These are phyloP conservation scores for Arctia plantaginis DNA, from an alignment of 2,888 invertebrate genomes.

Conservation along the genomic window DNA sequence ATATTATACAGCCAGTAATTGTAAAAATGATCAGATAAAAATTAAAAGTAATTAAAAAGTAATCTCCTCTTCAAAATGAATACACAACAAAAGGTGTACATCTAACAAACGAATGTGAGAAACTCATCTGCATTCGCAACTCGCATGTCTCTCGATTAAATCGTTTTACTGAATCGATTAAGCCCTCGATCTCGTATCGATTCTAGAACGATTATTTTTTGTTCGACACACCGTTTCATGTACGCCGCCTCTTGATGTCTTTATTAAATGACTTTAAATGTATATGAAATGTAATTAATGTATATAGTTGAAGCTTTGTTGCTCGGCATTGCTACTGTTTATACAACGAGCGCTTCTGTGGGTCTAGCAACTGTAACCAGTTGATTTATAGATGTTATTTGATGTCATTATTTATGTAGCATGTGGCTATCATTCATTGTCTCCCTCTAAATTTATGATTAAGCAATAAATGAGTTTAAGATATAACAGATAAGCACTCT, in stretches of 20 bases:
- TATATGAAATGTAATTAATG: constrained; percentile 56
- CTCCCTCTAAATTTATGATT: constrained; percentile 1
- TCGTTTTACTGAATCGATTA: constrained; percentile 84
- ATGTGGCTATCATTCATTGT: constrained; percentile 12
- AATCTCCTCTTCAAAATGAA: constrained; percentile 25
- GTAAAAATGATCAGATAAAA: neutral
- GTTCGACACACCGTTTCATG: constrained; percentile 65
- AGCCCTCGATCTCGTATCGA: constrained; percentile 74
- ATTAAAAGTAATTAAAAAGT: constrained; percentile 23
- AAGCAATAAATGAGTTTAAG: neutral
- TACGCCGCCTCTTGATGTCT: constrained; percentile 72
- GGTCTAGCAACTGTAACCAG: constrained; percentile 8
- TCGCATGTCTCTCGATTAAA: constrained; percentile 75
- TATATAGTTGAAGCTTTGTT: constrained; percentile 38
- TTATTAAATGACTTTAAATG: constrained; percentile 68
- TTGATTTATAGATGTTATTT: constrained; percentile 24
- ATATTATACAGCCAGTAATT: neutral
- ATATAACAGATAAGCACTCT: neutral
- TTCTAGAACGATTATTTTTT: constrained; percentile 77
- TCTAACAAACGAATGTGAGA: constrained; percentile 59
- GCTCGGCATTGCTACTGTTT: constrained; percentile 39
- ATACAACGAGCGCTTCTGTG: constrained; percentile 11
- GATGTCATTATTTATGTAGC: constrained; percentile 16
- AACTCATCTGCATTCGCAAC: constrained; percentile 73
- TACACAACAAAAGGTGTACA: constrained; percentile 21